A percentile compares a stretch with the other conserved stretches of the same genome.
Conservation (phyloP, 2,113 vertebrate species). For the Chunga burmeisteri region DNA sequence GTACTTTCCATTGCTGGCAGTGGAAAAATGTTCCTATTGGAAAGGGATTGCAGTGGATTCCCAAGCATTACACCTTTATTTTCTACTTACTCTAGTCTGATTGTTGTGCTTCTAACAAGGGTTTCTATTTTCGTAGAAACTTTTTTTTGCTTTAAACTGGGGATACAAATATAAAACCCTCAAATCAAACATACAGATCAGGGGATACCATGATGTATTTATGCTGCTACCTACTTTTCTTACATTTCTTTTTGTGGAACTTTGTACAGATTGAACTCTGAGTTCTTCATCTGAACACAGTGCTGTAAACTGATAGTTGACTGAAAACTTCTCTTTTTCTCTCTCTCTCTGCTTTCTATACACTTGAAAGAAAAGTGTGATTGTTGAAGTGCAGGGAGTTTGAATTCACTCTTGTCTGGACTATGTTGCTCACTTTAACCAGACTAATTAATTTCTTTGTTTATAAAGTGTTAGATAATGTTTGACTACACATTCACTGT, state of each 20-base stretch:
- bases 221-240: constrained; percentile 43
- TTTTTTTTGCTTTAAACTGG: background rate
- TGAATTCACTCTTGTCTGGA: background rate
- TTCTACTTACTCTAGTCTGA: background rate
- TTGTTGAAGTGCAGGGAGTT: background rate
- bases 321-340: background rate
- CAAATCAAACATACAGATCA: background rate
- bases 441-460: constrained; percentile 37
- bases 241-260: background rate
- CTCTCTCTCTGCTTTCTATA: background rate
- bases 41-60: background rate
- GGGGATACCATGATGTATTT: background rate
- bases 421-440: constrained; percentile 17
- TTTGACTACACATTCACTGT: constrained; percentile 45
- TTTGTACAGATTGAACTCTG: background rate
- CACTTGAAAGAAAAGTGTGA: background rate
- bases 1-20: constrained; percentile 23
- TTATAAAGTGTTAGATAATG: constrained; percentile 54
- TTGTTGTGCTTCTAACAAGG: background rate
- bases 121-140: background rate
- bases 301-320: background rate
- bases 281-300: background rate
- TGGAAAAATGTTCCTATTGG: background rate
- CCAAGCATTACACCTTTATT: background rate
- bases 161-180: background rate